Conservation (phyloP, 2,888 invertebrate genomes). For the Amblyjoppa proteus region DNA sequence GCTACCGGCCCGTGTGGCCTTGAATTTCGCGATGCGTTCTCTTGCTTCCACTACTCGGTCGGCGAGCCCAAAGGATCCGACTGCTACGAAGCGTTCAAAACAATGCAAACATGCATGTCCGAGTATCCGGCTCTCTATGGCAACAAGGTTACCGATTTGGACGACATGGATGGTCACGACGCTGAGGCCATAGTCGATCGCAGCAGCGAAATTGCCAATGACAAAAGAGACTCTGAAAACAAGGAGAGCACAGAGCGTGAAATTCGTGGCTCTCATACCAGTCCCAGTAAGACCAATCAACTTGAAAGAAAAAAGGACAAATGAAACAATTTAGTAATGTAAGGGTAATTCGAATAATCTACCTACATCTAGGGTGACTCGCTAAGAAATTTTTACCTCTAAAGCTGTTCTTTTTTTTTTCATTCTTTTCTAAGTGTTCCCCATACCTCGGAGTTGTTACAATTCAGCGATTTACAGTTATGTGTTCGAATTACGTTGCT, state of each 20-base stretch:
- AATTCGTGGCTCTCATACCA: slow-evolving; percentile 36
- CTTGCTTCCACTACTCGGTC: slow-evolving; percentile 96
- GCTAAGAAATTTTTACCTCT: not conserved
- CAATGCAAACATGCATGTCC: slow-evolving; percentile 96
- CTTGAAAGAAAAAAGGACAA: slow-evolving; percentile 56
- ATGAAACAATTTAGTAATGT: slow-evolving; percentile 22
- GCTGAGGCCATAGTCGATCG: slow-evolving; percentile 49
- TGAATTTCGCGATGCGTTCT: slow-evolving; percentile 97
- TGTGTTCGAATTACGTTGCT: not conserved
- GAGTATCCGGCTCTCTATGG: slow-evolving; percentile 93
- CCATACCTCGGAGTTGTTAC: slow-evolving; percentile 1
- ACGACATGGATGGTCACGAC: slow-evolving; percentile 85
- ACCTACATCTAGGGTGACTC: not conserved
- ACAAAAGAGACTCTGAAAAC: slow-evolving; percentile 39
- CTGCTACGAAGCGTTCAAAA: slow-evolving; percentile 95
- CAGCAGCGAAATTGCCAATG: slow-evolving; percentile 47
- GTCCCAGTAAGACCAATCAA: slow-evolving; percentile 30
- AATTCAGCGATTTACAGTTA: slow-evolving; percentile 31
- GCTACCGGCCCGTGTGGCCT: slow-evolving; percentile 98
- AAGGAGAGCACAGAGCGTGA: slow-evolving; percentile 31
- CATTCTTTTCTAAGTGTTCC: not conserved
- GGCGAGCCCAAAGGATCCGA: slow-evolving; percentile 97
- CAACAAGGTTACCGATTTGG: slow-evolving; percentile 89
- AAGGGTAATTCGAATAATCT: not conserved
- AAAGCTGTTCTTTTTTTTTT: not conserved